These are phyloP conservation scores for Nyctereutes procyonoides DNA, from an alignment of 2,113 vertebrate species.

Conservation along the genomic window DNA sequence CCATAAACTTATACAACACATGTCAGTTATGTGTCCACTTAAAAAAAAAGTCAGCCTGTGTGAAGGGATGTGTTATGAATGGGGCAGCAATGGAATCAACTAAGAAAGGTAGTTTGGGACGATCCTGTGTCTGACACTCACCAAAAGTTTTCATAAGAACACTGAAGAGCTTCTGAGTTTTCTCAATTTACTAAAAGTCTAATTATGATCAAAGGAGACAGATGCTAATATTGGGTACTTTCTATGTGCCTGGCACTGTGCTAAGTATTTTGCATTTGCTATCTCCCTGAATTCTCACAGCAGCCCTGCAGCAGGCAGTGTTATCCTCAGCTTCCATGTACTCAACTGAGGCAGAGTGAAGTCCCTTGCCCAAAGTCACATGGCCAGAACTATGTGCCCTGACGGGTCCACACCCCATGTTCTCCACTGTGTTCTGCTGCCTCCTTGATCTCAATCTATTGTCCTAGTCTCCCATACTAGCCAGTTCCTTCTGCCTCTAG, in stretches of 20 bases:
- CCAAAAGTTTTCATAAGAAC: neutral
- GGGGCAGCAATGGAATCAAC: neutral
- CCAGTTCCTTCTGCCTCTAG: conserved; percentile 18
- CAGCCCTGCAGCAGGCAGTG: neutral
- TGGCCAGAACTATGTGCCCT: neutral
- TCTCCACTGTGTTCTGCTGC: neutral
- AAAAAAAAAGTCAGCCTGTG: neutral
- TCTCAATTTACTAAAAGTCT: neutral
- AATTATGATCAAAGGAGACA: neutral
- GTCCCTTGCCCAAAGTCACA: neutral
- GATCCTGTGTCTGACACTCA: neutral
- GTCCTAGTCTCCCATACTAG: neutral
- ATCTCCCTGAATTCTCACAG: neutral
- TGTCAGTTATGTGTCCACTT: neutral
- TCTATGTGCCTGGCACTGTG: neutral
- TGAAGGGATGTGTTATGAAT: neutral
- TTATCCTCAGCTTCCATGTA: neutral
- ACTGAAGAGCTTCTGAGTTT: neutral
- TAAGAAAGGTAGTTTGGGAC: neutral
- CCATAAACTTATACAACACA: neutral
- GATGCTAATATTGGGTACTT: neutral
- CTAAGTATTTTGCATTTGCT: neutral
- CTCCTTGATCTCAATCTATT: neutral
- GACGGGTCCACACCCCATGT: no score
- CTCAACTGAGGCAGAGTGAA: neutral